Base-by-base conservation (phyloP, 2,888 invertebrate genomes). In the Acleris sparsana region DNA sequence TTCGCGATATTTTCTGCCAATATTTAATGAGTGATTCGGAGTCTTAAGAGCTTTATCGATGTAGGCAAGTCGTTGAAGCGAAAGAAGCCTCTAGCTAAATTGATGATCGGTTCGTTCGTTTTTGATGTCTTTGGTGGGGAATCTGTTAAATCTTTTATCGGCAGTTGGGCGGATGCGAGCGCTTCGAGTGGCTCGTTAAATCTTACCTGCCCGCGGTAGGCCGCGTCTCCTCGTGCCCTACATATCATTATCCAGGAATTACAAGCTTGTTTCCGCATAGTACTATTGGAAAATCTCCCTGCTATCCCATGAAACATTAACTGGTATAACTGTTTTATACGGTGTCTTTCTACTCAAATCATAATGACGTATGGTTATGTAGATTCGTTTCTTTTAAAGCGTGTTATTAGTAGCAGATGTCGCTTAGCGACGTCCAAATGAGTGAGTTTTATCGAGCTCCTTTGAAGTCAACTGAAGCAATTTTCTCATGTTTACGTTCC, bases 381-480 rank as follows among this genome's bases (percentile, higher is more conserved):
- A 60, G 29, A 65, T 76, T 76, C 75, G 75, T 83, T 85, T 84
- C 83, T 85, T 80, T 82, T 75, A 73, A 78, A 82, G 73, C 80
- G 79, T 79, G 85, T 87, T 88, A 87, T 88, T 83, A 83, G 77
- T 77, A 85, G 72, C 87, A 88, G 84, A 88, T 87, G 86, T 77
- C 80, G 75, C 82, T 77, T 71, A 75, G 75, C 80, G 75, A 80
- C 82, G 83, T 79, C 83, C 80, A 80, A 84, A 85, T 84, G 85
- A 84, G 82, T 82, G 79, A 80, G 78, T 84, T 85, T 85, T 85
- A 87, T 85, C 80, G 78, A 79, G 80, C 77, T 79, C 80, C 88
- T 89, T 89, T 89, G 87, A 89, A 85, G 86, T 89, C 79, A 83
- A 73, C 79, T 78, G 77, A 75, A 84, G 83, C 79, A 80, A 86